Evolutionary conservation across 2,113 vertebrate species (phyloP), one percentile per base, ranked within the genome.

Genomic region (Planiliza haematocheilus): DNA sequence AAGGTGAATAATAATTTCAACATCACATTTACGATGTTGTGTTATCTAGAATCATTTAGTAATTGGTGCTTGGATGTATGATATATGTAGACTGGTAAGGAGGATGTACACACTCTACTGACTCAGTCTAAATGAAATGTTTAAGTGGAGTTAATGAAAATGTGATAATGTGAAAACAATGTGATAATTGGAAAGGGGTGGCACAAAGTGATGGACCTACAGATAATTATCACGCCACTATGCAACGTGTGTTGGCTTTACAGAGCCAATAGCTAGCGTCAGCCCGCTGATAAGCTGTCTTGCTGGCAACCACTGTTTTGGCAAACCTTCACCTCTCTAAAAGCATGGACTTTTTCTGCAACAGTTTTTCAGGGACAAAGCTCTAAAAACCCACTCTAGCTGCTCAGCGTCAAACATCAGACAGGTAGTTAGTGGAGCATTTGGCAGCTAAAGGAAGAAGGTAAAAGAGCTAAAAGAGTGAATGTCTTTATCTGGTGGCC

Each of bases 381-480:
- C 14, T n/a, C 14, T 7, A 16, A 45, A 45, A 45, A 14, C 43
- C 48, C 62, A 39, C 61, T 65, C 46, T 51, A 41, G 34, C 46
- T 51, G 18, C 48, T 41, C 62, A 41, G 62, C 48, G 39, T 65
- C 39, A 51, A 51, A 30, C 62, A 50, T 13, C 12, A 51, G 48
- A 52, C n/a, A 46, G 42, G 21, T 61, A 24, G 59, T n/a, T 70
- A 12, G 16, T 52, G 46, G 3, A 60, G 39, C 21, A 13, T 16
- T 67, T 67, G 43, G 64, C 39, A 17, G 64, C 64, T 37, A 56
- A 21, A 46, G 46, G 50, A 20, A 24, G 41, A 45, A n/a, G 34
- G 12, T 21, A 14, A 8, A 11, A 36, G 38, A 45, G 17, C 51
- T 37, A 36, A 55, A 55, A 37, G 41, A 14, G 30, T 46, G 51